These are phyloP conservation scores for Turdus rufiventris DNA, from an alignment of 2,113 vertebrate species.

Conservation along the genomic window DNA sequence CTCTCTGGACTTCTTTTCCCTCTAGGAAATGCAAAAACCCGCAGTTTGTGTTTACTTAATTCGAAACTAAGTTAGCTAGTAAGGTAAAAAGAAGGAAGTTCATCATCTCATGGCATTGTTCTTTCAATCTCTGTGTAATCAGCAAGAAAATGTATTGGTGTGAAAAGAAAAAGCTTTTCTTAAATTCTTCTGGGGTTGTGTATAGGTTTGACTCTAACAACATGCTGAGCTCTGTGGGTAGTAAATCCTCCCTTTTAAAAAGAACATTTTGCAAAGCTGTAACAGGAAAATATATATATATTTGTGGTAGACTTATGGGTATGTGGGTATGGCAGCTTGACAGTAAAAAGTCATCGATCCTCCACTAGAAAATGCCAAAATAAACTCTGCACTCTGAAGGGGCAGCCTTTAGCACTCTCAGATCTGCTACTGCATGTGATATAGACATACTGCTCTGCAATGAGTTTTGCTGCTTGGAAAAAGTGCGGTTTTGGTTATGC, in stretches of 20 bases:
- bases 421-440: conserved; percentile 12
- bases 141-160: background rate
- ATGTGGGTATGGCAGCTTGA: conserved; percentile 66
- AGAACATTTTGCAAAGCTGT: conserved; percentile 33
- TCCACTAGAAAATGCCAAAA: conserved; percentile 44
- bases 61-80: background rate
- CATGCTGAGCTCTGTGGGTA: background rate
- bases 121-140: background rate
- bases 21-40: background rate
- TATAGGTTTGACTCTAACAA: conserved; percentile 15
- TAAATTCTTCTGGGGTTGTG: background rate
- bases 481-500: background rate
- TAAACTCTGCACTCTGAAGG: conserved; percentile 39
- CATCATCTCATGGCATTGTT: background rate
- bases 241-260: conserved; percentile 30
- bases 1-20: background rate
- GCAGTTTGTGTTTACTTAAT: background rate
- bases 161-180: background rate
- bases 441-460: background rate
- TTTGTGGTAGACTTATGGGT: conserved; percentile 44
- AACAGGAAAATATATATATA: conserved; percentile 31
- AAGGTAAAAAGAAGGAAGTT: background rate
- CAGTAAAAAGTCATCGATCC: conserved; percentile 55
- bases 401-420: conserved; percentile 1
- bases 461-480: background rate